These are phyloP conservation scores for Harlomillsia oculata DNA, from an alignment of 1,140 invertebrate species.

Conservation along the genomic window DNA sequence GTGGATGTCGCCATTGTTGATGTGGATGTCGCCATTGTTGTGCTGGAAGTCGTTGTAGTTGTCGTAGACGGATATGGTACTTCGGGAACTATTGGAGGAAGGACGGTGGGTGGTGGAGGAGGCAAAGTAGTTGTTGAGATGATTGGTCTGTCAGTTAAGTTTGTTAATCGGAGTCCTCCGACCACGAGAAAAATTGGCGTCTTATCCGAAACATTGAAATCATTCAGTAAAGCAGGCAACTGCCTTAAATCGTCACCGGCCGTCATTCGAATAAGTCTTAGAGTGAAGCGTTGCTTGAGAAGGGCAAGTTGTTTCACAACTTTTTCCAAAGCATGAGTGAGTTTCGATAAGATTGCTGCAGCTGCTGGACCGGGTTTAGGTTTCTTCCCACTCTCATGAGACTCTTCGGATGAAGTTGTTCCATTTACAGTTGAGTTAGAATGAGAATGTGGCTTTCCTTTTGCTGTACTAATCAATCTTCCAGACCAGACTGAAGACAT, in stretches of 20 bases:
- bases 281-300: constrained; percentile 13
- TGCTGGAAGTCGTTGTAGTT: not conserved
- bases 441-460: constrained; percentile 7
- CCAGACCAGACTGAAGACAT: too few relatives aligned
- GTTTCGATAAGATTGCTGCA: not conserved
- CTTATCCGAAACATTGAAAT: constrained; percentile 18
- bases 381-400: not conserved
- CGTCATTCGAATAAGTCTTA: constrained; percentile 20
- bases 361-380: not conserved
- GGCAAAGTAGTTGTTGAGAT: not conserved
- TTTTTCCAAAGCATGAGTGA: not conserved
- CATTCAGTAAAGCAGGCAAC: constrained; percentile 17
- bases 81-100: not conserved
- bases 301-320: not conserved
- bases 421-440: constrained; percentile 1
- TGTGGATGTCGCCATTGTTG: not conserved
- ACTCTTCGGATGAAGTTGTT: not conserved
- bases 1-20: not conserved
- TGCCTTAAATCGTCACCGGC: constrained; percentile 13
- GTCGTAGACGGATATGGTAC: not conserved
- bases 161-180: constrained; percentile 3
- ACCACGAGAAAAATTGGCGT: constrained; percentile 23
- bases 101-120: not conserved
- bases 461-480: too few relatives aligned
- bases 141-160: too few relatives aligned